A percentile compares a stretch with the other conserved stretches of the same genome.
Conservation (phyloP, 2,888 invertebrate genomes). For the Tipula confusa region DNA sequence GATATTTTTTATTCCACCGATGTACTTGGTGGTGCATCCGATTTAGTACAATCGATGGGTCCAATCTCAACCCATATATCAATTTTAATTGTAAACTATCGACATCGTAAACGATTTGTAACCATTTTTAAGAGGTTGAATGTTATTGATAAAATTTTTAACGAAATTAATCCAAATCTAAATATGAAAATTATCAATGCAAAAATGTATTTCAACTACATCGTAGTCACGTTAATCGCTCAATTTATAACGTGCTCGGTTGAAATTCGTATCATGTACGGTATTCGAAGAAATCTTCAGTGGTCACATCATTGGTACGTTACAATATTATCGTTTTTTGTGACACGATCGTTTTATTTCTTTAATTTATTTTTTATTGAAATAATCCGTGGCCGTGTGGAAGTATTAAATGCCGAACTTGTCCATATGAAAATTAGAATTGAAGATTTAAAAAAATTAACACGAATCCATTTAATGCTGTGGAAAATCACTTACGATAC, state of each 20-base stretch:
- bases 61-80: background rate
- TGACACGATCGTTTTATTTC: background rate
- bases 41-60: background rate
- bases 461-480: background rate
- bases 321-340: slow-evolving; percentile 26
- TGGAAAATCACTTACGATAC: background rate
- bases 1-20: background rate
- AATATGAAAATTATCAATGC: background rate
- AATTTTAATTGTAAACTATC: background rate
- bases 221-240: background rate
- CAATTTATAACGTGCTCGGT: background rate
- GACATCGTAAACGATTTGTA: background rate
- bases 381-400: background rate
- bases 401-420: background rate
- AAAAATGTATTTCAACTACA: background rate
- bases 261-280: slow-evolving; percentile 28
- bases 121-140: background rate
- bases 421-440: background rate
- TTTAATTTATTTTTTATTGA: slow-evolving; percentile 28
- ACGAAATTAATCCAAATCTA: slow-evolving; percentile 21
- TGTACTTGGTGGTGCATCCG: background rate
- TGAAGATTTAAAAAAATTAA: background rate
- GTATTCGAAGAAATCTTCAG: background rate
- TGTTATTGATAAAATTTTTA: background rate
- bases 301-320: slow-evolving; percentile 29